Conservation (phyloP, 2,113 vertebrate species). For the Callospermophilus lateralis region DNA sequence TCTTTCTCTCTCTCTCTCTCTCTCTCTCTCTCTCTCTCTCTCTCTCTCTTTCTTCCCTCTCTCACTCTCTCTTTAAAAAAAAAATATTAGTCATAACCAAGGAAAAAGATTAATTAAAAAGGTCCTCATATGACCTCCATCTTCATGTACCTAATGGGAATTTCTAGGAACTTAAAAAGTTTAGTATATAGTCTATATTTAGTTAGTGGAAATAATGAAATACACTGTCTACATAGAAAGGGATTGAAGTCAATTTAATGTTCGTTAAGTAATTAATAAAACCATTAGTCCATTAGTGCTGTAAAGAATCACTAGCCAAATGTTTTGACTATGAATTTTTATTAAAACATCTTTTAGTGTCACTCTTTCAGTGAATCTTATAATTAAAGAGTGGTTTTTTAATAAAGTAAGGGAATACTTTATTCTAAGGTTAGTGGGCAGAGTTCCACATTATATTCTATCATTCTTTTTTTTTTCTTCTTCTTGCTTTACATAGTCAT, state of each 20-base stretch:
- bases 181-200: neutral
- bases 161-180: neutral
- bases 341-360: constrained; percentile 52
- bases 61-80: too few relatives aligned
- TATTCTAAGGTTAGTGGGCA: neutral
- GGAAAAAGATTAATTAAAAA: neutral
- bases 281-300: constrained; percentile 18
- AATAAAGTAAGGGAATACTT: neutral
- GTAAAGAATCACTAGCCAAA: constrained; percentile 39
- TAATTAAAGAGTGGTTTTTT: constrained; percentile 30
- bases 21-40: too few relatives aligned
- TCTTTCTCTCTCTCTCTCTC: too few relatives aligned
- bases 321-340: constrained; percentile 43
- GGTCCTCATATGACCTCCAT: neutral
- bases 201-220: constrained; percentile 53
- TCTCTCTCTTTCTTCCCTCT: too few relatives aligned
- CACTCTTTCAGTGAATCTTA: neutral
- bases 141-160: neutral
- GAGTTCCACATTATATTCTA: neutral
- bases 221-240: neutral
- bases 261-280: constrained; percentile 70
- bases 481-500: constrained; percentile 29
- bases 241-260: constrained; percentile 62
- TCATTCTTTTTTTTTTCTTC: neutral
- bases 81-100: neutral